Evolutionary conservation across 2,888 invertebrate genomes (phyloP).

Genomic region (Hipparchia semele): DNA sequence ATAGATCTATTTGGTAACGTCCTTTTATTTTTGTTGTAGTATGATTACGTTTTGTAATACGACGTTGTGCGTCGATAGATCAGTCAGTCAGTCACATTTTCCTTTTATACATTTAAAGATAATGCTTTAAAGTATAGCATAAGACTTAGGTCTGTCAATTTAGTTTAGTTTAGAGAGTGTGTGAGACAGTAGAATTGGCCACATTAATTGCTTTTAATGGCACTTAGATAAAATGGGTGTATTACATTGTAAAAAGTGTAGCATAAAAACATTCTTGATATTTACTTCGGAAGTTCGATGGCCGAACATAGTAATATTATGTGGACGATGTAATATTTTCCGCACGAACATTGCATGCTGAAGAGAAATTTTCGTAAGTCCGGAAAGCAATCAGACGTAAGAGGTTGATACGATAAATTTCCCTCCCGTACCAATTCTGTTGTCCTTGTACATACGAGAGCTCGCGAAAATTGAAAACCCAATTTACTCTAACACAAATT

Average conservation of each 20-base stretch:
- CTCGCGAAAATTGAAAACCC: conserved; percentile 45
- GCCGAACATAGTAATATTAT: not conserved
- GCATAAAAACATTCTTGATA: not conserved
- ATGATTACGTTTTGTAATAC: not conserved
- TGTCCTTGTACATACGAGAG: conserved; percentile 39
- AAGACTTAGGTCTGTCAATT: too few species aligned
- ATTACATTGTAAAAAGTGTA: not conserved
- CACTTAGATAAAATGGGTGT: too few species aligned
- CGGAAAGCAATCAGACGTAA: conserved; percentile 42
- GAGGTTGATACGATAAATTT: conserved; percentile 45
- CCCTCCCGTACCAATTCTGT: conserved; percentile 42
- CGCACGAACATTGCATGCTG: conserved; percentile 32
- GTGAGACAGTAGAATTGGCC: too few species aligned
- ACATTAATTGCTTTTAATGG: too few species aligned
- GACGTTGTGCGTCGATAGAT: too few species aligned
- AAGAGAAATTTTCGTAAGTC: conserved; percentile 39
- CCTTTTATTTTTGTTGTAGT: not conserved
- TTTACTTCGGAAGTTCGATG: not conserved
- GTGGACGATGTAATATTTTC: conserved; percentile 20
- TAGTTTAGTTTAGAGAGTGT: too few species aligned
- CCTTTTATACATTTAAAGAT: too few species aligned
- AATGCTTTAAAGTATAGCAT: too few species aligned
- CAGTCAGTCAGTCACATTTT: too few species aligned
- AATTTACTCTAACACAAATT: conserved; percentile 44
- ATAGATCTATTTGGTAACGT: not conserved